phyloP scores from a whole-genome alignment of 2,797 vertebrate species.

The Mus caroli region DNA sequence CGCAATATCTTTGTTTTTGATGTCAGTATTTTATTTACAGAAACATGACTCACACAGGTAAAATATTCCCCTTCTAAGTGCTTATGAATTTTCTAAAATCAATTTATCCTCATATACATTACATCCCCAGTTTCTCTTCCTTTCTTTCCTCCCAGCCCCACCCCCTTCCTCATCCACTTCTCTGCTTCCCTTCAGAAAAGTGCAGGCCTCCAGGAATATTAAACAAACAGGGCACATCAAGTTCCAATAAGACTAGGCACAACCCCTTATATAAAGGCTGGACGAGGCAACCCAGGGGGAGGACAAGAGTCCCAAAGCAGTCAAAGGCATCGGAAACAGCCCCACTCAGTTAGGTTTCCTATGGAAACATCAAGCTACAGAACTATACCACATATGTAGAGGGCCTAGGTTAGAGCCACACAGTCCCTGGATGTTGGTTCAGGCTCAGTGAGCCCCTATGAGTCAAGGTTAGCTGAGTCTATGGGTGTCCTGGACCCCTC shows the following conservation, averaged over 20 bases:
- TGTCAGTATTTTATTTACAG: neutral
- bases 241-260: neutral
- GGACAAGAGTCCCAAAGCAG: neutral
- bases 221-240: neutral
- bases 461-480: neutral
- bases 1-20: conserved; percentile 21
- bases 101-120: neutral
- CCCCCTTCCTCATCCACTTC: neutral
- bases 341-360: neutral
- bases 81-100: neutral
- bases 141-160: neutral
- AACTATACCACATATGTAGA: too few relatives aligned
- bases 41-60: neutral
- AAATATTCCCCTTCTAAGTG: neutral
- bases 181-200: neutral
- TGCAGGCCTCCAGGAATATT: neutral
- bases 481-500: neutral
- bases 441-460: neutral
- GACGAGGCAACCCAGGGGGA: neutral
- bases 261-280: neutral
- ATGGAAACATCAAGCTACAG: neutral
- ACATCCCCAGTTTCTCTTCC: neutral
- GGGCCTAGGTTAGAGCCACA: too few relatives aligned
- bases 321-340: neutral
- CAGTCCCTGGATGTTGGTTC: neutral